Percentiles rank a stretch among this genome's conserved stretches.
Evolutionary conservation across 1,140 invertebrate species (phyloP).

Genomic region (Cydia fagiglandana): DNA sequence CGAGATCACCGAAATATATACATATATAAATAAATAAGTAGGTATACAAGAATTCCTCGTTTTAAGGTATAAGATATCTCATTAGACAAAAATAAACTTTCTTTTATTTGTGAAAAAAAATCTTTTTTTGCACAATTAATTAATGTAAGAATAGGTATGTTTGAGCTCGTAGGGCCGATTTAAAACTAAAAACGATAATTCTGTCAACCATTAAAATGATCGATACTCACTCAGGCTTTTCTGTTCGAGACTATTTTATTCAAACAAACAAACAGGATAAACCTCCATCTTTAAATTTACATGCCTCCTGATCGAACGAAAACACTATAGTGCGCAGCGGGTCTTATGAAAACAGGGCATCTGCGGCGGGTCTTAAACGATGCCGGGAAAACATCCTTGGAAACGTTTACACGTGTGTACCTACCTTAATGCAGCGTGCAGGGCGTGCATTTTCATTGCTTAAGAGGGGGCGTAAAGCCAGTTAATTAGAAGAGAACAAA

Average conservation of each 20-base stretch:
- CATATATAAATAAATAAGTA: too few species aligned
- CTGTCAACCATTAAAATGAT: too few species aligned
- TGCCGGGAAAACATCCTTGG: constrained; percentile 14
- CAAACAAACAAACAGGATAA: not conserved
- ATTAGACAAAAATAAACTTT: not conserved
- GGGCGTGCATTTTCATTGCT: not conserved
- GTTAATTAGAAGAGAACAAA: too few species aligned
- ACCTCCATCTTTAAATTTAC: constrained; percentile 28
- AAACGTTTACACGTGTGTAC: constrained; percentile 7
- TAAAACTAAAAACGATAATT: too few species aligned
- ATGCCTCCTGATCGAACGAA: constrained; percentile 33
- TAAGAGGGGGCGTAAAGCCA: not conserved
- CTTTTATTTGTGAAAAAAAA: too few species aligned
- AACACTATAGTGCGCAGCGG: constrained; percentile 33
- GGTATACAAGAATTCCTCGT: too few species aligned
- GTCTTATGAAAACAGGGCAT: constrained; percentile 29
- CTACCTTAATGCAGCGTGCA: constrained; percentile 10
- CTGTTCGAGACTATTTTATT: not conserved
- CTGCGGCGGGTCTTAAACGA: constrained; percentile 24
- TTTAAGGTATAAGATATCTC: too few species aligned
- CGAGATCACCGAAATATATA: too few species aligned
- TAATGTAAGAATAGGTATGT: too few species aligned
- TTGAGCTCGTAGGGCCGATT: too few species aligned
- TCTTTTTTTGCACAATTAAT: too few species aligned
- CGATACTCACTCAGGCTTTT: not conserved